Percentiles rank a stretch among this genome's conserved stretches.
Evolutionary conservation across 1,140 invertebrate genomes (phyloP).

Genomic region (Lasioglossum baleicum): DNA sequence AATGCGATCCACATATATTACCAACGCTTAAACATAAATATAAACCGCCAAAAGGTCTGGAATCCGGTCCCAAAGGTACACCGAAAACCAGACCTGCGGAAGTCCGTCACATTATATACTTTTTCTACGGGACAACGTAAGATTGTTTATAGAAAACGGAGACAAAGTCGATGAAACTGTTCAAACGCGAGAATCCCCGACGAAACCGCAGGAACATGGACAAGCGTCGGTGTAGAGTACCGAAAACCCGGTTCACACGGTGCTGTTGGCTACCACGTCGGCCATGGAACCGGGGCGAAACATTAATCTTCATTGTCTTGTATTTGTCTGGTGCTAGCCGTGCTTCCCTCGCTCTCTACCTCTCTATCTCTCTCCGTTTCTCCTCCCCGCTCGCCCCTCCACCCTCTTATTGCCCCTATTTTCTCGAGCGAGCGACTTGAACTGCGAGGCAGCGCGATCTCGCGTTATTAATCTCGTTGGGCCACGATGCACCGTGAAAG

Average conservation of each 20-base stretch:
- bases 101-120: too few relatives aligned
- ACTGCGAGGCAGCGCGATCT: constrained; percentile 39
- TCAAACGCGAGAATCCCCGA: background rate
- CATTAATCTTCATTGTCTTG: constrained; percentile 75
- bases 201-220: background rate
- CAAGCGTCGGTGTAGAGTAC: constrained; percentile 23
- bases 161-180: background rate
- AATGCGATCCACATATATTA: background rate
- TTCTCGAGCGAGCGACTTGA: constrained; percentile 28
- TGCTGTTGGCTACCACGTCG: constrained; percentile 20
- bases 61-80: too few relatives aligned
- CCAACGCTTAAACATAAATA: too few relatives aligned
- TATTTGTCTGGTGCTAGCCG: constrained; percentile 66
- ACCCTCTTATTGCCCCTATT: constrained; percentile 13
- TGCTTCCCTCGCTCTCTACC: background rate
- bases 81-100: too few relatives aligned
- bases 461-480: constrained; percentile 66
- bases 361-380: constrained; percentile 4
- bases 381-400: background rate
- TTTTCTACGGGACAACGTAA: background rate
- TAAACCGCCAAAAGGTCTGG: too few relatives aligned
- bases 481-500: constrained; percentile 31
- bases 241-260: constrained; percentile 56
- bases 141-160: background rate
- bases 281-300: constrained; percentile 45